These are phyloP conservation scores for Vulpes lagopus DNA, from an alignment of 2,113 vertebrate species.

Conservation along the genomic window DNA sequence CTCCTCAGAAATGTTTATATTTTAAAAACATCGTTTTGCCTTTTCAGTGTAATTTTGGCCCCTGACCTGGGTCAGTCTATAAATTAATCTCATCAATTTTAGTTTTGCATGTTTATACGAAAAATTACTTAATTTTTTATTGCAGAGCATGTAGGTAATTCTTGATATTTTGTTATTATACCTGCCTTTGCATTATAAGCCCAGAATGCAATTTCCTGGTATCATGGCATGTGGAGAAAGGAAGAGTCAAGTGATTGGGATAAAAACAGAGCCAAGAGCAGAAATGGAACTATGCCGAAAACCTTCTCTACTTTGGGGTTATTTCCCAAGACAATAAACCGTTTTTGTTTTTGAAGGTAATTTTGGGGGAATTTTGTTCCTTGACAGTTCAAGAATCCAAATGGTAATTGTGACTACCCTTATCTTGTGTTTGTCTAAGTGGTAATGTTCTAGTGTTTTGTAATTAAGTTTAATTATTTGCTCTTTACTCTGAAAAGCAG, in stretches of 20 bases:
- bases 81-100: background rate
- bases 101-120: background rate
- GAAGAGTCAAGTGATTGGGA: background rate
- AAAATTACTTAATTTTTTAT: background rate
- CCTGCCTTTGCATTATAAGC: background rate
- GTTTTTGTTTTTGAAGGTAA: background rate
- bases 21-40: background rate
- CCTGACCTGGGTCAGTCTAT: background rate
- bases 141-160: background rate
- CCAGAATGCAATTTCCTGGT: background rate
- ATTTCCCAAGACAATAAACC: background rate
- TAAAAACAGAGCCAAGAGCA: background rate
- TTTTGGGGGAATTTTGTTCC: background rate
- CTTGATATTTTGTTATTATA: background rate
- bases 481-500: background rate
- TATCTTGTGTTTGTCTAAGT: background rate
- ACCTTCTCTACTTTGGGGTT: background rate
- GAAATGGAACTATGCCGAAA: background rate
- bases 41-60: conserved; percentile 37
- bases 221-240: background rate
- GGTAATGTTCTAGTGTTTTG: background rate
- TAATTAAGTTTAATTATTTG: conserved; percentile 29
- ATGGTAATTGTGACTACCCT: background rate
- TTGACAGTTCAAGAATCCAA: background rate
- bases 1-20: background rate